phyloP scores from a whole-genome alignment of 2,888 invertebrate species.

The Lycia hirtaria region DNA sequence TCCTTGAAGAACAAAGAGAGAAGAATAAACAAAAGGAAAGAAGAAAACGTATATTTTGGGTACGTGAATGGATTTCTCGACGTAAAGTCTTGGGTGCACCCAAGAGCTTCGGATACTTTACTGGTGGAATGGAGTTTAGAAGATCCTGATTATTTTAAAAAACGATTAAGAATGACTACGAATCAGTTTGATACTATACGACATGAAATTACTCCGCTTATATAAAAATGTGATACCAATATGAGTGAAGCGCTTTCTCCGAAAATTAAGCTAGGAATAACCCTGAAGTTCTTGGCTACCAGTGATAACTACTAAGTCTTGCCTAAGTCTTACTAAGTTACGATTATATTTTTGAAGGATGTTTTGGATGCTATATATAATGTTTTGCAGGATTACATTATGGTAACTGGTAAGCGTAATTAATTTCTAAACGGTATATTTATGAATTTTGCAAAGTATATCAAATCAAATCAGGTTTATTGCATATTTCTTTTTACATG shows the following conservation, averaged over 20 bases:
- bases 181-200: conserved; percentile 47
- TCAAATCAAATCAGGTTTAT: too few species aligned
- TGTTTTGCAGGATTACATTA: conserved; percentile 44
- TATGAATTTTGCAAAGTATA: conserved; percentile 45
- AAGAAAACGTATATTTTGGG: conserved; percentile 45
- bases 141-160: conserved; percentile 47
- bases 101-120: conserved; percentile 45
- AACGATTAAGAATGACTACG: conserved; percentile 47
- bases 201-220: conserved; percentile 45
- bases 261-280: conserved; percentile 45
- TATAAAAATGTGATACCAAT: conserved; percentile 46
- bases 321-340: conserved; percentile 55
- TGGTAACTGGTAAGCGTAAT: conserved; percentile 47
- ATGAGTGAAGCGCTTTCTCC: conserved; percentile 46
- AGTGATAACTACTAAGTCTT: conserved; percentile 41
- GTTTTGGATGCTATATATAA: conserved; percentile 53
- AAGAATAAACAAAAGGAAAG: conserved; percentile 47
- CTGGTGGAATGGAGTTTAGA: conserved; percentile 43
- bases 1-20: conserved; percentile 43
- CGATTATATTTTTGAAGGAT: conserved; percentile 53
- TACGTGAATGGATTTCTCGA: conserved; percentile 47
- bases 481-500: too few species aligned
- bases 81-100: conserved; percentile 42
- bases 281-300: conserved; percentile 45
- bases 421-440: conserved; percentile 48